Conservation (phyloP, 2,888 invertebrate species). For the Nebria brevicollis region DNA sequence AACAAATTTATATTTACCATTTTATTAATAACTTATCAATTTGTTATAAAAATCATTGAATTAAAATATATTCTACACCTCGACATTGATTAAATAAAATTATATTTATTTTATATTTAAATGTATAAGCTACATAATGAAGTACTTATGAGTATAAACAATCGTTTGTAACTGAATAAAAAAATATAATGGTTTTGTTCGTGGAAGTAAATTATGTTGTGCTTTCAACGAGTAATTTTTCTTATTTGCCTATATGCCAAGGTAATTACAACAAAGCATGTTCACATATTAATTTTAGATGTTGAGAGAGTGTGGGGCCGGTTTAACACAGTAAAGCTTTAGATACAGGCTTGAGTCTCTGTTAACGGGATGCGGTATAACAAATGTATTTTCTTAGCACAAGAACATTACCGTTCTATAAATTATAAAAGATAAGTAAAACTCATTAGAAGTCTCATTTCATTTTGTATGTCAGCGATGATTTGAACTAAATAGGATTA, state of each 20-base stretch:
- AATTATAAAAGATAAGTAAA: conserved; percentile 7
- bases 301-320: neutral
- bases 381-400: too few relatives aligned
- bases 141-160: neutral
- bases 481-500: neutral
- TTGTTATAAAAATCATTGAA: too few relatives aligned
- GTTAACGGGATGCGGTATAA: conserved; percentile 1
- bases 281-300: conserved; percentile 17
- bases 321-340: neutral
- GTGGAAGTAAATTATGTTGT: neutral
- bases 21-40: neutral
- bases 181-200: too few relatives aligned
- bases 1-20: neutral
- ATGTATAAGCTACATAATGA: neutral
- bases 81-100: too few relatives aligned
- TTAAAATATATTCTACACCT: too few relatives aligned
- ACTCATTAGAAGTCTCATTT: neutral
- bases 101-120: neutral
- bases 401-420: neutral
- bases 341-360: conserved; percentile 10
- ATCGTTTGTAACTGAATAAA: too few relatives aligned
- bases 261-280: conserved; percentile 7
- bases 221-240: neutral
- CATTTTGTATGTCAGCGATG: too few relatives aligned
- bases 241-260: neutral